Percentiles rank a stretch among this genome's conserved stretches.
These are phyloP conservation scores for Ctenicera cuprea DNA, from an alignment of 2,888 invertebrate genomes.

Conservation along the genomic window DNA sequence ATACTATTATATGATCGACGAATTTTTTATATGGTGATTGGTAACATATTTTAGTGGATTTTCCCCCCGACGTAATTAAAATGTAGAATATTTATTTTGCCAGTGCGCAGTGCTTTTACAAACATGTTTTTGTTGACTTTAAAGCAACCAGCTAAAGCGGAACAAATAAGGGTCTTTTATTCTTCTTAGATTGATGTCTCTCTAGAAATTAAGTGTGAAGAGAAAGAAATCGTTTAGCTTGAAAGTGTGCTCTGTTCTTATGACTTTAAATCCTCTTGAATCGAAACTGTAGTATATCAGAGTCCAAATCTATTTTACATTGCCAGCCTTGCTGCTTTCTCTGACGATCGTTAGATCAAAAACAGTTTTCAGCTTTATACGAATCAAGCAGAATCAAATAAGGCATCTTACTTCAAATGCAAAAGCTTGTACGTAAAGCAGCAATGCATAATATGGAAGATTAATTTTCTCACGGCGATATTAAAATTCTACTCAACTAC, in stretches of 20 bases:
- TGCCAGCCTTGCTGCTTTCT: constrained; percentile 36
- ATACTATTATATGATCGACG: too few species aligned
- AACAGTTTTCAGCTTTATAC: constrained; percentile 15
- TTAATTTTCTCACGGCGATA: constrained; percentile 2
- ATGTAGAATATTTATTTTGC: too few species aligned
- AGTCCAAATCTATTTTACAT: constrained; percentile 48
- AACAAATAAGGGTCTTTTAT: constrained; percentile 15
- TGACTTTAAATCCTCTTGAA: constrained; percentile 43
- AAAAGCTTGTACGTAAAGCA: not conserved
- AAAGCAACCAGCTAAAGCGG: not conserved
- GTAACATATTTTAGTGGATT: too few species aligned
- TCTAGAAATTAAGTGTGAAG: constrained; percentile 22
- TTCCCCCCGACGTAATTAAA: too few species aligned
- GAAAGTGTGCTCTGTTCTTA: constrained; percentile 45
- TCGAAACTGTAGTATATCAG: constrained; percentile 44
- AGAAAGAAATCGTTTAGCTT: constrained; percentile 43
- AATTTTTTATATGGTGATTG: too few species aligned
- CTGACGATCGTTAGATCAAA: constrained; percentile 42
- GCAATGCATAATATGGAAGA: too few species aligned
- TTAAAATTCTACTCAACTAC: constrained; percentile 31
- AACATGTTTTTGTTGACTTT: not conserved
- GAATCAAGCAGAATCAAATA: constrained; percentile 7
- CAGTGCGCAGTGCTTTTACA: too few species aligned
- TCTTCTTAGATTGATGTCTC: constrained; percentile 21
- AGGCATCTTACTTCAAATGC: not conserved